Base-by-base conservation (phyloP, 2,888 invertebrate genomes). In the Leptopilina syphax region DNA sequence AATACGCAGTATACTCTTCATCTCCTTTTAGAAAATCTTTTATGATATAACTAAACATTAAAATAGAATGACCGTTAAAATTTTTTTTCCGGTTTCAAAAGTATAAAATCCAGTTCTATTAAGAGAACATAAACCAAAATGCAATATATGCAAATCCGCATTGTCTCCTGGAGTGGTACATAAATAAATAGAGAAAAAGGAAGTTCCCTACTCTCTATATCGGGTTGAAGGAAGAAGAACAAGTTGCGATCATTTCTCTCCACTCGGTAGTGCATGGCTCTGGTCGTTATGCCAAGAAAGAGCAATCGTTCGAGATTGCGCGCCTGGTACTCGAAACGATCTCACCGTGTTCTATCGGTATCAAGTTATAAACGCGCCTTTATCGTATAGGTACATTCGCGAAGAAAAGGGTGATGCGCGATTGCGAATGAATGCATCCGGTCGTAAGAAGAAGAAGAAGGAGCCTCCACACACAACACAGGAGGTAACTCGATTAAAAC, bases 401-500 rank as follows among this genome's bases (percentile, higher is more conserved):
- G 70, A 54, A 73, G 70, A 73, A 73, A 73, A 73, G 70, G 77
- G 77, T 77, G 77, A 65, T 77, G 65, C 44, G 41, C 77, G 85
- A 86, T 86, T 85, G 83, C 76, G 83, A 82, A 78, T 83, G 70
- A 76, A 68, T 67, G 84, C 83, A 85, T 87, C 86, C 86, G 86
- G 86, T 88, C 86, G 83, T 84, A 84, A 84, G 34, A 34, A 34
- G 34, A 34, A 34, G 34, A 34, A 34, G 34, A 34, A 34, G 84
- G 81, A 82, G 84, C 83, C 82, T 80, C 44, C 44, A 44, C 82
- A 44, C 82, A 79, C 77, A 80, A 83, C 83, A 78, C 84, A 80
- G 84, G 84, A 83, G 86, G 85, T 86, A 87, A 86, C 87, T 86
- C 88, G 88, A 88, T 88, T 86, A 87, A 86, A 84, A 81, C 83